phyloP scores from a whole-genome alignment of 92 coral and sea anemone species.

The Pocillopora grandis region DNA sequence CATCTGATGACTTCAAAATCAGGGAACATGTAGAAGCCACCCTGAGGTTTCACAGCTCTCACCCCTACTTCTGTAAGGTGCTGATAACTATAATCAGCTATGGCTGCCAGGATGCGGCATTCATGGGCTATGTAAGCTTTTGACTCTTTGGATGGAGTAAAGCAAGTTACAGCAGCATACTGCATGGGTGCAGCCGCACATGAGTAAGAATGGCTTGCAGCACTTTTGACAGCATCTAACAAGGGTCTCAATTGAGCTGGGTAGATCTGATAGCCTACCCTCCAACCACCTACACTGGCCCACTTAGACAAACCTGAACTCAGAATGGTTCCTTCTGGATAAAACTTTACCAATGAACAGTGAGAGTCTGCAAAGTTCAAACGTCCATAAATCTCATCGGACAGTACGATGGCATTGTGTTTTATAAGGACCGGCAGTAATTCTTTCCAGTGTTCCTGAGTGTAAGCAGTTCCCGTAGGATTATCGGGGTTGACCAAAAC shows the following conservation, averaged over 20 bases:
- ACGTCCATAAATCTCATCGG: constrained; percentile 64
- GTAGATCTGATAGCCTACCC: constrained; percentile 65
- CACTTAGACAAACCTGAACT: constrained; percentile 60
- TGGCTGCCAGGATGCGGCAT: constrained; percentile 46
- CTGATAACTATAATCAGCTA: constrained; percentile 46
- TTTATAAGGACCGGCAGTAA: constrained; percentile 37
- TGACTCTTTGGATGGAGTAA: constrained; percentile 47
- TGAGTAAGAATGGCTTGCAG: constrained; percentile 63
- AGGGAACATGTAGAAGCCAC: constrained; percentile 68
- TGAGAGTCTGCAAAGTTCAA: constrained; percentile 49
- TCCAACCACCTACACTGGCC: constrained; percentile 71
- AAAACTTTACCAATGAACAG: constrained; percentile 43
- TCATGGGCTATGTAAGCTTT: constrained; percentile 43
- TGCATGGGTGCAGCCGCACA: constrained; percentile 68
- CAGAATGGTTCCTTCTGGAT: constrained; percentile 55
- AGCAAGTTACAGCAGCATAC: constrained; percentile 51
- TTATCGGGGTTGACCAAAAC: constrained; percentile 59
- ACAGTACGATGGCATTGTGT: constrained; percentile 46
- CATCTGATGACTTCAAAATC: constrained; percentile 61
- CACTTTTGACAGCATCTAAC: constrained; percentile 50
- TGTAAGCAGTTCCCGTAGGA: constrained; percentile 63
- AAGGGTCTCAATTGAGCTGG: constrained; percentile 40
- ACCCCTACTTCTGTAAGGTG: constrained; percentile 51
- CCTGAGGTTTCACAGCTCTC: constrained; percentile 54
- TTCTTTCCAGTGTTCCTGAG: constrained; percentile 41